A percentile compares a stretch with the other conserved stretches of the same genome.
phyloP scores from a whole-genome alignment of 2,888 invertebrate species.

The Ormyrus labotus region DNA sequence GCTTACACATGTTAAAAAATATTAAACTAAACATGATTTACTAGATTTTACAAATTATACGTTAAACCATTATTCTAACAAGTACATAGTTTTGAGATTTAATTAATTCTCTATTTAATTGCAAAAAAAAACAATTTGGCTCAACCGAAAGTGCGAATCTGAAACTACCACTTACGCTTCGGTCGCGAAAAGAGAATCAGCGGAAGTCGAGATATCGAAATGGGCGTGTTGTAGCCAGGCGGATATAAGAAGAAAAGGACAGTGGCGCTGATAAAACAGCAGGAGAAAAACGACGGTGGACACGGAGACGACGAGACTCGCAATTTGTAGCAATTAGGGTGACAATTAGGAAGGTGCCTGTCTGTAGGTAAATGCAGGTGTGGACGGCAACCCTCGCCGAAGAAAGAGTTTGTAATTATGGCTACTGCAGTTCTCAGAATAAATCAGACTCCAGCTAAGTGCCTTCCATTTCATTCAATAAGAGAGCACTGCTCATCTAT shows the following conservation, averaged over 20 bases:
- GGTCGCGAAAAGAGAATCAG: background rate
- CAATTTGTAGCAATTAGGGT: constrained; percentile 39
- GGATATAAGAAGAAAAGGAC: background rate
- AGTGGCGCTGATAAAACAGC: background rate
- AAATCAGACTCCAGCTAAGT: no score
- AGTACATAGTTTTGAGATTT: no score
- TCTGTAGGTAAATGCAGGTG: constrained; percentile 35
- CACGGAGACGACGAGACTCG: constrained; percentile 11
- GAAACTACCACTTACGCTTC: background rate
- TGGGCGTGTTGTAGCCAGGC: no score
- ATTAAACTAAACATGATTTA: no score
- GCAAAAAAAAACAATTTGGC: no score
- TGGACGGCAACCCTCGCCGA: background rate
- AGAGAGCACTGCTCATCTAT: background rate
- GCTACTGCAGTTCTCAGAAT: background rate
- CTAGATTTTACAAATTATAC: no score
- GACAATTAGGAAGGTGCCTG: constrained; percentile 33
- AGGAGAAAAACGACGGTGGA: background rate
- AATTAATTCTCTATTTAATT: no score
- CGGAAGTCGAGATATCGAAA: constrained; percentile 7
- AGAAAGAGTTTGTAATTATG: constrained; percentile 28
- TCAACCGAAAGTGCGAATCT: no score
- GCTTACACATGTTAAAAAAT: no score
- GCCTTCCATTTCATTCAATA: background rate
- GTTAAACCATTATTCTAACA: no score